phyloP scores from a whole-genome alignment of 2,113 vertebrate species.

The Eurystomus gularis region DNA sequence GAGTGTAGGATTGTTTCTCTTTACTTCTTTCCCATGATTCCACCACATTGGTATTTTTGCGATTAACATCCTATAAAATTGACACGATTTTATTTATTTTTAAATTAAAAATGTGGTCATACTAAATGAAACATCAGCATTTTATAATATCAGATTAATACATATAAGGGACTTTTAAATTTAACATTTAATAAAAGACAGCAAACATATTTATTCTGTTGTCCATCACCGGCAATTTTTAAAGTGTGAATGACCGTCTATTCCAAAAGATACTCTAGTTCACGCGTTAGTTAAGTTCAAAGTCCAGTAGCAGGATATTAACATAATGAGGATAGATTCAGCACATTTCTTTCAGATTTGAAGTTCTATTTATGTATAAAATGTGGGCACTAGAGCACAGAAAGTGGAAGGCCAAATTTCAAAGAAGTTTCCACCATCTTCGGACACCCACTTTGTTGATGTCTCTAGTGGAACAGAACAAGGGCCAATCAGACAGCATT shows the following conservation, averaged over 20 bases:
- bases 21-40: conserved; percentile 93
- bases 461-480: background rate
- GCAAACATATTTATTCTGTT: background rate
- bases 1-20: conserved; percentile 89
- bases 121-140: background rate
- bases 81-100: background rate
- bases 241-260: background rate
- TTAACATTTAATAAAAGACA: background rate
- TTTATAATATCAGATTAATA: background rate
- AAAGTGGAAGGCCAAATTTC: background rate
- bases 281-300: background rate
- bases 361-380: background rate
- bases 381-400: background rate
- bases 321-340: background rate
- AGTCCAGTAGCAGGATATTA: background rate
- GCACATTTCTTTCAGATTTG: background rate
- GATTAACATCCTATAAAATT: conserved; percentile 87
- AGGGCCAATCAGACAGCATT: background rate
- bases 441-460: background rate
- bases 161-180: background rate
- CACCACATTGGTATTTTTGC: conserved; percentile 91
- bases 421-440: background rate
- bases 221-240: background rate
- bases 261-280: background rate
- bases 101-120: background rate